These are phyloP conservation scores for Melozone crissalis DNA, from an alignment of 2,113 vertebrate species.

Conservation along the genomic window DNA sequence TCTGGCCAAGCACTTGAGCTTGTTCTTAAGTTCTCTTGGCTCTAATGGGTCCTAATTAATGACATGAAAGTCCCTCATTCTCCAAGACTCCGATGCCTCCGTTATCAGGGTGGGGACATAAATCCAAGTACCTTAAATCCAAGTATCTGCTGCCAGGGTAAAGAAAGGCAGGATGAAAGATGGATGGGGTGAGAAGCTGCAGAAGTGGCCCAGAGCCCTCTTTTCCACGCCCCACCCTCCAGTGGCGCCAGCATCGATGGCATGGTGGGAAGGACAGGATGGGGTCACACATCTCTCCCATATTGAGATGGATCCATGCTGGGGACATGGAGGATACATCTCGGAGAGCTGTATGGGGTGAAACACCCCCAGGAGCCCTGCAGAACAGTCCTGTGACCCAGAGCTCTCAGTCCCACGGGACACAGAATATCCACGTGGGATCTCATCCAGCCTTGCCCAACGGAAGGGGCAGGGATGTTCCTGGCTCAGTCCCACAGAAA, in stretches of 20 bases:
- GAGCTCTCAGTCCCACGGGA: neutral
- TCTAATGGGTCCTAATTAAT: neutral
- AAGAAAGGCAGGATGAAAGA: neutral
- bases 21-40: neutral
- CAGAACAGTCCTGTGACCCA: neutral
- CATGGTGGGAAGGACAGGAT: rapidly evolving
- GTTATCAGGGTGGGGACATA: neutral
- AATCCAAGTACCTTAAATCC: neutral
- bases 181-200: neutral
- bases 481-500: neutral
- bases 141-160: neutral
- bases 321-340: rapidly evolving
- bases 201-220: neutral
- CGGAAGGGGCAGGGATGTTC: neutral
- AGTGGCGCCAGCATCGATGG: rapidly evolving
- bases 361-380: neutral
- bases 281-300: neutral
- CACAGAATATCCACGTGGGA: neutral
- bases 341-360: neutral
- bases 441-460: rapidly evolving
- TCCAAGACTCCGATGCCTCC: neutral
- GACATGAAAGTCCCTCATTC: neutral
- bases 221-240: neutral
- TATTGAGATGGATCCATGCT: neutral
- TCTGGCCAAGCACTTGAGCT: rapidly evolving